Evolutionary conservation across 2,113 vertebrate genomes (phyloP).

Genomic region (Ranitomeya imitator): DNA sequence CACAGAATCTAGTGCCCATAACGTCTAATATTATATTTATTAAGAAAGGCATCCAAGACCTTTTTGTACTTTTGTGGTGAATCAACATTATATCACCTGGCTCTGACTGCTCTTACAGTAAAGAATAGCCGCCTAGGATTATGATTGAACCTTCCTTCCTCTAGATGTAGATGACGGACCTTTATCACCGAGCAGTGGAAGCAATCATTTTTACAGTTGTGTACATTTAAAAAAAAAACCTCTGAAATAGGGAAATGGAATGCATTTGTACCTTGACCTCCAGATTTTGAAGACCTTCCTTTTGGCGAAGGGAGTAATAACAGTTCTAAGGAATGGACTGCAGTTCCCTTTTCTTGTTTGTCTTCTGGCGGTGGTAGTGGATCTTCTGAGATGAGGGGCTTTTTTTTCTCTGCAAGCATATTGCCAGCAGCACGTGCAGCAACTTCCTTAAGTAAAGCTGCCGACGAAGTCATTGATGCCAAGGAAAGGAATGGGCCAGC

Average conservation of each 20-base stretch:
- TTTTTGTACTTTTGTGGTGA: too few relatives aligned
- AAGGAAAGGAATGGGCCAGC: constrained; percentile 93
- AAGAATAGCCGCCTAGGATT: too few relatives aligned
- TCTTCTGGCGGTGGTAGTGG: constrained; percentile 86
- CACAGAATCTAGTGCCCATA: too few relatives aligned
- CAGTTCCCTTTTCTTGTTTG: constrained; percentile 87
- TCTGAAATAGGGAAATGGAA: background rate
- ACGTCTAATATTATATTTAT: too few relatives aligned
- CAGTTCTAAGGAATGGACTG: constrained; percentile 87
- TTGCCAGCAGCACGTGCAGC: constrained; percentile 95
- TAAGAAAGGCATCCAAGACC: too few relatives aligned
- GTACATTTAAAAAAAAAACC: background rate
- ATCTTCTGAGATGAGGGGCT: constrained; percentile 83
- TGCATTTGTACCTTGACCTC: constrained; percentile 79
- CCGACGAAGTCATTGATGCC: constrained; percentile 97
- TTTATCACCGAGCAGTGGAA: background rate
- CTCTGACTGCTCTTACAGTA: too few relatives aligned
- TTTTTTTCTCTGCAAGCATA: constrained; percentile 91
- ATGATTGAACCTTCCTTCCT: too few relatives aligned
- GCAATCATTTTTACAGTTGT: background rate
- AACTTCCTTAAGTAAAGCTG: constrained; percentile 96
- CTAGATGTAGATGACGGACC: too few relatives aligned
- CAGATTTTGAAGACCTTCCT: constrained; percentile 84
- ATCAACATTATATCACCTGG: too few relatives aligned
- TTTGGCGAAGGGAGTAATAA: constrained; percentile 89